Percentiles rank a stretch among this genome's conserved stretches.
phyloP scores from a whole-genome alignment of 2,797 vertebrate species.

The Catharus ustulatus region DNA sequence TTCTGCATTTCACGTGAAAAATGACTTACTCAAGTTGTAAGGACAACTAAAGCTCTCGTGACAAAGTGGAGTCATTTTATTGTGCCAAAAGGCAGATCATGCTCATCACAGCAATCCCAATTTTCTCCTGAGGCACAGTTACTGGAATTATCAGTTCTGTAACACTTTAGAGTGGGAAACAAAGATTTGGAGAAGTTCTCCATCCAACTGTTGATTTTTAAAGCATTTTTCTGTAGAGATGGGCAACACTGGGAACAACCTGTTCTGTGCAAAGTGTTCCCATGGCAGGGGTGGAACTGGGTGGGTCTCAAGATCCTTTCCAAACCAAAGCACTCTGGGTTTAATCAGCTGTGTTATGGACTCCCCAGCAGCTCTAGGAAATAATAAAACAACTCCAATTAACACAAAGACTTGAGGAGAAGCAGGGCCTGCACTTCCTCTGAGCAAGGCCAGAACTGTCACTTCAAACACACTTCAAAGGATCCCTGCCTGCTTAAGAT shows the following conservation, averaged over 20 bases:
- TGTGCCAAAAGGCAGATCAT: neutral
- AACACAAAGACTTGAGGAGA: neutral
- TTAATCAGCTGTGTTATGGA: neutral
- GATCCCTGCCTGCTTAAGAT: neutral
- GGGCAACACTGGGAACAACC: neutral
- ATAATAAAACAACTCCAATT: neutral
- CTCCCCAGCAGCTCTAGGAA: neutral
- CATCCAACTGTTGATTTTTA: neutral
- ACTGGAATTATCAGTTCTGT: neutral
- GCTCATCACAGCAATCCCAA: neutral
- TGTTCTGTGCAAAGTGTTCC: neutral
- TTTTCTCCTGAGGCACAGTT: neutral
- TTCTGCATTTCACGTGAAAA: neutral
- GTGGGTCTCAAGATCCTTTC: neutral
- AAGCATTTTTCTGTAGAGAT: neutral
- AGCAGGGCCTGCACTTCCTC: neutral
- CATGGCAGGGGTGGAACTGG: neutral
- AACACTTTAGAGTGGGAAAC: neutral
- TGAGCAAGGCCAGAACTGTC: neutral
- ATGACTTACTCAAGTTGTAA: neutral
- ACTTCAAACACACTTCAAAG: constrained; percentile 7
- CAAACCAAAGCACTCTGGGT: neutral
- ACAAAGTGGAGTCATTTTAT: neutral
- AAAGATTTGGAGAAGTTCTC: neutral
- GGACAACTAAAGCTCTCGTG: neutral